phyloP scores from a whole-genome alignment of 2,113 vertebrate genomes.

The Climacteris rufus region DNA sequence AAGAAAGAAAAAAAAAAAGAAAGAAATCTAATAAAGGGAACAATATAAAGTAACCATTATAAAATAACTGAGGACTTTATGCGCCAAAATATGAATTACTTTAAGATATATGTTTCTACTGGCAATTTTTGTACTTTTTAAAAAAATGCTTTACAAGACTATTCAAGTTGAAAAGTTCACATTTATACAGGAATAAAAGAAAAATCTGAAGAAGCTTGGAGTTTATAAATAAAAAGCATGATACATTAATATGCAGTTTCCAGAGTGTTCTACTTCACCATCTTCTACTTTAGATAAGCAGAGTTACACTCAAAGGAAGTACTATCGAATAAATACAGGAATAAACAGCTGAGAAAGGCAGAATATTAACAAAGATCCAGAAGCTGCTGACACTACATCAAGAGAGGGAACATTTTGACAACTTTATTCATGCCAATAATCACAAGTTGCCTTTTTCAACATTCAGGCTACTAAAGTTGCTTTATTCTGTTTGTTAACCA shows the following conservation, averaged over 20 bases:
- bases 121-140: background rate
- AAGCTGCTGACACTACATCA: constrained; percentile 14
- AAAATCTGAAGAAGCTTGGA: constrained; percentile 33
- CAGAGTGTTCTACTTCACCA: background rate
- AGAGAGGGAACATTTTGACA: constrained; percentile 36
- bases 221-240: constrained; percentile 48
- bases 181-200: constrained; percentile 57
- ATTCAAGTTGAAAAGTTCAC: constrained; percentile 71
- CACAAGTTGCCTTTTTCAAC: background rate
- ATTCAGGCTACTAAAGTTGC: background rate
- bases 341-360: constrained; percentile 22
- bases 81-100: constrained; percentile 36
- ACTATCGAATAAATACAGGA: constrained; percentile 15
- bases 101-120: constrained; percentile 41
- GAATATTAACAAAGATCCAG: background rate
- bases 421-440: constrained; percentile 1
- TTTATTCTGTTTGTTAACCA: background rate
- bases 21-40: background rate
- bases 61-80: constrained; percentile 27
- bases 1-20: constrained; percentile 16
- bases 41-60: constrained; percentile 58
- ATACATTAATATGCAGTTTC: constrained; percentile 27
- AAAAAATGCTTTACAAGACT: background rate
- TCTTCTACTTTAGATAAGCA: constrained; percentile 11
- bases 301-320: background rate